These are phyloP conservation scores for Trachythela sp. DNA, from an alignment of 64 coral and sea anemone species.

Conservation along the genomic window DNA sequence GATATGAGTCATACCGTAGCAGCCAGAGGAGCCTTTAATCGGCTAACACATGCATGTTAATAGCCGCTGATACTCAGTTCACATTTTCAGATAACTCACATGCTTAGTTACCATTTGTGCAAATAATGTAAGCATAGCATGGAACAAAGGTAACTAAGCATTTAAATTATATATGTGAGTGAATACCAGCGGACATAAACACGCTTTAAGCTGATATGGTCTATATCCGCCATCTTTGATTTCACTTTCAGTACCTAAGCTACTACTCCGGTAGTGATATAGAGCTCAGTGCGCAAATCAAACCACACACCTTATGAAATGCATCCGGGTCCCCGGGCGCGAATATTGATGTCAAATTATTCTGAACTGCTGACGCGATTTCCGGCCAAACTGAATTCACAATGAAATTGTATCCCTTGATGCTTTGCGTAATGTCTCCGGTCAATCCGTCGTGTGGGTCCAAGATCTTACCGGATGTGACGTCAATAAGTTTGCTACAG, in stretches of 20 bases:
- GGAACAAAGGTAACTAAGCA: no score
- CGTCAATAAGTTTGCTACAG: constrained; percentile 78
- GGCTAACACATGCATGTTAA: no score
- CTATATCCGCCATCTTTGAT: background rate
- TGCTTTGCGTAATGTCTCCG: constrained; percentile 60
- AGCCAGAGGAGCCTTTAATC: no score
- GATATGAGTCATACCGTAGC: no score
- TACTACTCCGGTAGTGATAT: no score
- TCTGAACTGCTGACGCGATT: constrained; percentile 57
- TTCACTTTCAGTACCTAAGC: no score
- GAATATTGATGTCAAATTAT: constrained; percentile 81
- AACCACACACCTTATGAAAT: constrained; percentile 70
- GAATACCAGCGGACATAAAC: background rate
- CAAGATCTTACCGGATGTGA: constrained; percentile 62
- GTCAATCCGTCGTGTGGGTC: constrained; percentile 36
- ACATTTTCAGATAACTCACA: no score
- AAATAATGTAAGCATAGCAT: no score
- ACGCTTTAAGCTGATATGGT: background rate
- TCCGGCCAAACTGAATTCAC: constrained; percentile 98
- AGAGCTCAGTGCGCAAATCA: no score
- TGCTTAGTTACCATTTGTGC: no score
- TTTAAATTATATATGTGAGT: background rate
- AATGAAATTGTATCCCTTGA: constrained; percentile 87
- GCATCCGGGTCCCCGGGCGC: constrained; percentile 92
- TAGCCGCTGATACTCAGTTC: no score